Evolutionary conservation across 1,140 invertebrate genomes (phyloP).

Genomic region (Tetramorium simillimum): DNA sequence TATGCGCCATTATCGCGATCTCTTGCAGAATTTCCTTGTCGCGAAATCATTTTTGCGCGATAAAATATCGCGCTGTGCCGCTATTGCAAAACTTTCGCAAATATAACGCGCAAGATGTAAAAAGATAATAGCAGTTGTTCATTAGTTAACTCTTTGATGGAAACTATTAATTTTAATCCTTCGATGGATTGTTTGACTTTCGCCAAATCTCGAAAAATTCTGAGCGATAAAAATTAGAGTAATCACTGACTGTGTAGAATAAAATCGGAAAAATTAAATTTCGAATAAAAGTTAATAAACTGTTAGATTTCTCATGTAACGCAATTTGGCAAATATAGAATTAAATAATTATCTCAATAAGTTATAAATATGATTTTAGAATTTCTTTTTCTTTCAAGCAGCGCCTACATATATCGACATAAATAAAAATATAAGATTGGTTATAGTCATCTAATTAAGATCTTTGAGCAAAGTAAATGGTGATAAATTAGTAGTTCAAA

Average conservation of each 20-base stretch:
- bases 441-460: background rate
- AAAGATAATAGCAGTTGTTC: background rate
- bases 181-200: background rate
- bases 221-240: background rate
- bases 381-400: background rate
- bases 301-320: background rate
- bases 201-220: background rate
- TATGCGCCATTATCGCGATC: constrained; percentile 17
- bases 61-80: background rate
- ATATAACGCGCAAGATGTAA: background rate
- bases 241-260: background rate
- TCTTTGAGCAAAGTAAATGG: background rate
- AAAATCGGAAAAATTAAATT: background rate
- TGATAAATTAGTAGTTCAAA: constrained; percentile 7
- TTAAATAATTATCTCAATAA: background rate
- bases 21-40: background rate
- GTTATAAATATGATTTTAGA: background rate
- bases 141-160: background rate
- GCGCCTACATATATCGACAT: background rate
- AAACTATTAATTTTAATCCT: background rate
- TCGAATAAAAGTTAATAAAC: background rate
- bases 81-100: constrained; percentile 7
- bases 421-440: background rate
- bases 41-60: background rate
- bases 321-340: background rate